Evolutionary conservation across 2,797 vertebrate species (phyloP).

Genomic region (Acrossocheilus wenchowensis): DNA sequence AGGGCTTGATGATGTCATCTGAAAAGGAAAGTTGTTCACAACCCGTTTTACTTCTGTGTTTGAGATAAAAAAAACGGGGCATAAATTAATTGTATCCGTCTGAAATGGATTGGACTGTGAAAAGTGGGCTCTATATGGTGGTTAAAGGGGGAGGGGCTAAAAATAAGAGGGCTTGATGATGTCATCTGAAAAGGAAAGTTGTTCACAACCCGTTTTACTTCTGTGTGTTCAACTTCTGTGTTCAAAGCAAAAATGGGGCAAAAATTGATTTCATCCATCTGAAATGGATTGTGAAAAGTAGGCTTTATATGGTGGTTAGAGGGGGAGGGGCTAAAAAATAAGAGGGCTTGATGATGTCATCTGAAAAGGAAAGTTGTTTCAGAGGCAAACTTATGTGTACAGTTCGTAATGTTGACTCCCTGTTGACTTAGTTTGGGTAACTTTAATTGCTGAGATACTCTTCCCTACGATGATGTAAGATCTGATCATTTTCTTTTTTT

Average conservation of each 20-base stretch:
- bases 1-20: not conserved
- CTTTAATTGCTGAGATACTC: too few relatives aligned
- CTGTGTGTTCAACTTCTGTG: too few relatives aligned
- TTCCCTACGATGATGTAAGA: not conserved
- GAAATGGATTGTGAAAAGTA: not conserved
- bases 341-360: not conserved
- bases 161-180: not conserved
- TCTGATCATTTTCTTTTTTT: conserved; percentile 16
- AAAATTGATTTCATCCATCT: not conserved
- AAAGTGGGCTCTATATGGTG: not conserved
- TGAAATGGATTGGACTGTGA: not conserved
- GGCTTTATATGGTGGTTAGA: not conserved
- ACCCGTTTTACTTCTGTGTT: not conserved
- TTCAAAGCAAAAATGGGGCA: too few relatives aligned
- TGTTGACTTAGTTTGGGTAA: not conserved
- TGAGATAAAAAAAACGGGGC: not conserved
- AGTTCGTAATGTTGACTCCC: not conserved
- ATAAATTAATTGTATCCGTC: not conserved
- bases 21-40: not conserved
- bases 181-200: not conserved
- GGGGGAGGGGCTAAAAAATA: not conserved
- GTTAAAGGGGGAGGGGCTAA: not conserved
- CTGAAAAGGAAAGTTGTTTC: not conserved
- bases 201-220: not conserved
- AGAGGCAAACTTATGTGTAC: not conserved